Evolutionary conservation across 1,140 invertebrate genomes (phyloP).

Genomic region (Paraescarpia echinospica): DNA sequence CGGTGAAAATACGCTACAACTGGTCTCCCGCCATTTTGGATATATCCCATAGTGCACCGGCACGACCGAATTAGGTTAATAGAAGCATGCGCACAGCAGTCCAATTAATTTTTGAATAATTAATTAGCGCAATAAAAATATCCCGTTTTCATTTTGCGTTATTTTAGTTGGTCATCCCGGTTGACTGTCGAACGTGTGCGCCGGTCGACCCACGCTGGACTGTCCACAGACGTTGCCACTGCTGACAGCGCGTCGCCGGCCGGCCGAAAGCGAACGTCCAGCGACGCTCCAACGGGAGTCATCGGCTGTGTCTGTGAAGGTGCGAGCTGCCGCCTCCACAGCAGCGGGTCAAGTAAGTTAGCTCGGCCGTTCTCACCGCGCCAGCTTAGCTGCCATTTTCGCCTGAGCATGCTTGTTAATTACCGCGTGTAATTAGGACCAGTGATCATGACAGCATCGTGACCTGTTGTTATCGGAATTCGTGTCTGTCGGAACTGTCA

Average conservation of each 20-base stretch:
- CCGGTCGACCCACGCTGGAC: constrained; percentile 11
- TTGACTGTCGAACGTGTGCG: constrained; percentile 10
- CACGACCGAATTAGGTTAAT: constrained; percentile 29
- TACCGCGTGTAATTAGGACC: constrained; percentile 32
- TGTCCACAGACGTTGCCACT: constrained; percentile 27
- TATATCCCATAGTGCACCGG: background rate
- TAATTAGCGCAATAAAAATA: constrained; percentile 55
- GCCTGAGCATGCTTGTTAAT: constrained; percentile 31
- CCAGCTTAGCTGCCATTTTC: constrained; percentile 10
- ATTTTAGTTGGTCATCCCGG: constrained; percentile 35
- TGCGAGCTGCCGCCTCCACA: background rate
- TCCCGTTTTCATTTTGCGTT: constrained; percentile 45
- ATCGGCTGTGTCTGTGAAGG: constrained; percentile 11
- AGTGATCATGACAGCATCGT: constrained; percentile 26
- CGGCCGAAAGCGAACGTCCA: background rate
- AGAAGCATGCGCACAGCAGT: constrained; percentile 49
- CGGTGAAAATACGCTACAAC: background rate
- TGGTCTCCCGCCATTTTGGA: background rate
- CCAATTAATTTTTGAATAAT: constrained; percentile 56
- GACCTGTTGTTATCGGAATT: background rate
- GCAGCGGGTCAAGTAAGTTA: background rate
- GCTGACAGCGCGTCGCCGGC: constrained; percentile 9
- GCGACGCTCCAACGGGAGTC: constrained; percentile 16
- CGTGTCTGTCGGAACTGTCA: background rate
- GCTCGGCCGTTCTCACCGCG: background rate